A percentile compares a stretch with the other conserved stretches of the same genome.
Evolutionary conservation across 1,140 invertebrate species (phyloP).

Genomic region (Tetramorium parvispinum): DNA sequence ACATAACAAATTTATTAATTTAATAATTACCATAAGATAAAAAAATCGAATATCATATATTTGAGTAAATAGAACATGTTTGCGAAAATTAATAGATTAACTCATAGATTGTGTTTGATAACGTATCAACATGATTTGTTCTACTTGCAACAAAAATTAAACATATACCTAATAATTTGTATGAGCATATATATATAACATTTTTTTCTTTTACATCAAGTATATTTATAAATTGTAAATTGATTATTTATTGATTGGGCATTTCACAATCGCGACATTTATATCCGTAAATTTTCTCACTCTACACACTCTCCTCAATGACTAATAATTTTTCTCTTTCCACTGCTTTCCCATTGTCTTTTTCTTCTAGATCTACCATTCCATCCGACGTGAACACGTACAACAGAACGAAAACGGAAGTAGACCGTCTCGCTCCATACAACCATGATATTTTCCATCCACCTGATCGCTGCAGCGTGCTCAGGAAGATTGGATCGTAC

Average conservation of each 20-base stretch:
- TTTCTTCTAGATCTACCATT: background rate
- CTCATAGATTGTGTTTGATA: background rate
- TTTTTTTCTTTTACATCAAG: background rate
- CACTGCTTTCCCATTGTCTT: background rate
- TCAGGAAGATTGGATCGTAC: slow-evolving; percentile 70
- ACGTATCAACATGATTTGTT: background rate
- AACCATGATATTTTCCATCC: slow-evolving; percentile 69
- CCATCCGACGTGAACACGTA: slow-evolving; percentile 16
- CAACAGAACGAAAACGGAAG: slow-evolving; percentile 7
- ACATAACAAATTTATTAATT: background rate
- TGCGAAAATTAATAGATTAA: background rate
- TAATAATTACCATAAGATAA: background rate
- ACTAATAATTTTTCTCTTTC: slow-evolving; percentile 26
- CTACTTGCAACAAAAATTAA: background rate
- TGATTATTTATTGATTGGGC: no score
- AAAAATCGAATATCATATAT: background rate
- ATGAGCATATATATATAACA: background rate
- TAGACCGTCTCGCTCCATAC: slow-evolving; percentile 45
- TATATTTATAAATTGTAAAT: background rate
- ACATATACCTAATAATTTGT: no score
- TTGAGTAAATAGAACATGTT: background rate
- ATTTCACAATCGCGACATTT: slow-evolving; percentile 1
- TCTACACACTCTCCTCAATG: background rate
- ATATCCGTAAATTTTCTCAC: background rate
- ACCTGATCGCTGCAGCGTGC: slow-evolving; percentile 69